Evolutionary conservation across 2,113 vertebrate species (phyloP).

Genomic region (Odobenus rosmarus): DNA sequence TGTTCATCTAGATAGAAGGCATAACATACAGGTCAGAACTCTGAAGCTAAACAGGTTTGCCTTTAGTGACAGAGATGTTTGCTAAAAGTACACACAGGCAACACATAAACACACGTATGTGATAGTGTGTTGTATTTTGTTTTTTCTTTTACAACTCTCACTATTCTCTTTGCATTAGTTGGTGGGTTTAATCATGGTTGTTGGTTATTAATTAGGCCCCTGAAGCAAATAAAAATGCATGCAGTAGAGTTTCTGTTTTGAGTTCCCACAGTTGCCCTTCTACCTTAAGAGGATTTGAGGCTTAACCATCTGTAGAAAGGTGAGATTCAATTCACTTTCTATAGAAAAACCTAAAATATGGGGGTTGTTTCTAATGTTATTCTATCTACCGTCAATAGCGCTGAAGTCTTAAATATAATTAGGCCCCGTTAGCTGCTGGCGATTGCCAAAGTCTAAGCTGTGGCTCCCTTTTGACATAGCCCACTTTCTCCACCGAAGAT

Average conservation of each 20-base stretch:
- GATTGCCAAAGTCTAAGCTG: conserved; percentile 80
- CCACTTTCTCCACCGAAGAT: background rate
- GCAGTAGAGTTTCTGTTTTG: conserved; percentile 6
- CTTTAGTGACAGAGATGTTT: conserved; percentile 10
- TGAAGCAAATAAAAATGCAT: background rate
- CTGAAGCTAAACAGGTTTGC: background rate
- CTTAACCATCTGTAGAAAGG: conserved; percentile 50
- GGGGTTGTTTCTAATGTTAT: conserved; percentile 71
- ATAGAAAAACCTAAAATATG: conserved; percentile 71
- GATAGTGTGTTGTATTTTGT: background rate
- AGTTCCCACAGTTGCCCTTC: conserved; percentile 56
- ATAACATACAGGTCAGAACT: background rate
- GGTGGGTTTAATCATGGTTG: background rate
- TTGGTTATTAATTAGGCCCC: background rate
- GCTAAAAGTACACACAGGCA: background rate
- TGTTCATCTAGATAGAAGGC: background rate
- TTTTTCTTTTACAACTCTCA: background rate
- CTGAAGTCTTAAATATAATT: conserved; percentile 80
- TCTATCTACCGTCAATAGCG: conserved; percentile 84
- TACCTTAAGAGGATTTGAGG: conserved; percentile 33
- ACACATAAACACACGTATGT: background rate
- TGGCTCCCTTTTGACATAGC: conserved; percentile 75
- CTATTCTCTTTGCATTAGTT: conserved; percentile 26
- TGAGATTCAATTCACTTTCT: conserved; percentile 69
- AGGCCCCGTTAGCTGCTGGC: conserved; percentile 75